phyloP scores from a whole-genome alignment of 2,113 vertebrate genomes.

The Notarius lentiginosus region DNA sequence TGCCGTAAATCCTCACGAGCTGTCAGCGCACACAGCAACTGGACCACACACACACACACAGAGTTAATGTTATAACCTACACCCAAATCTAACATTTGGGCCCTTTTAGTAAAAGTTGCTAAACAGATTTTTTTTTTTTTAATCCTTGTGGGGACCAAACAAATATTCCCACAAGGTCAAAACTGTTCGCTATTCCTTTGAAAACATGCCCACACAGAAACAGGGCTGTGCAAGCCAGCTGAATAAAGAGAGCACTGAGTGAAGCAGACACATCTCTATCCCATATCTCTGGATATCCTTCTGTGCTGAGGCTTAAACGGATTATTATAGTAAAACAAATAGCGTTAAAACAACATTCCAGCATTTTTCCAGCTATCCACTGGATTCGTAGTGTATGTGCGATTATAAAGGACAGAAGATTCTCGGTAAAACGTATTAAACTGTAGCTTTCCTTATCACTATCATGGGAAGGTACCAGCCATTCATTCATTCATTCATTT shows the following conservation, averaged over 20 bases:
- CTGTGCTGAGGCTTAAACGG: not conserved
- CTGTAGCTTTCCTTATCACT: not conserved
- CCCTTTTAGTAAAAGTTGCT: not conserved
- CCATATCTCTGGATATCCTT: not conserved
- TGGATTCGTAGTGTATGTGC: not conserved
- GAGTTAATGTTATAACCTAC: no score
- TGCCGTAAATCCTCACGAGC: slow-evolving; percentile 31
- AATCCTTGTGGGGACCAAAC: not conserved
- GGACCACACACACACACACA: slow-evolving; percentile 50
- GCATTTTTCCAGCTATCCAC: not conserved
- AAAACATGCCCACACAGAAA: not conserved
- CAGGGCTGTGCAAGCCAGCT: slow-evolving; percentile 17
- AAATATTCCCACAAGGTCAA: not conserved
- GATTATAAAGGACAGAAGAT: not conserved
- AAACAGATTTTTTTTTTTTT: no score
- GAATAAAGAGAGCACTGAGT: slow-evolving; percentile 40
- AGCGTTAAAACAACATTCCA: not conserved
- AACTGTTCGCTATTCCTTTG: not conserved
- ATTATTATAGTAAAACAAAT: not conserved
- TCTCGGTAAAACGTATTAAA: not conserved
- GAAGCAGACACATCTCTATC: not conserved
- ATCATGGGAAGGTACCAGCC: no score
- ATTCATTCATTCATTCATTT: no score
- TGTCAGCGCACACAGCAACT: slow-evolving; percentile 27
- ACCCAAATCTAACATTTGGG: not conserved